Evolutionary conservation across 2,113 vertebrate genomes (phyloP).

Genomic region (Etia nguti): DNA sequence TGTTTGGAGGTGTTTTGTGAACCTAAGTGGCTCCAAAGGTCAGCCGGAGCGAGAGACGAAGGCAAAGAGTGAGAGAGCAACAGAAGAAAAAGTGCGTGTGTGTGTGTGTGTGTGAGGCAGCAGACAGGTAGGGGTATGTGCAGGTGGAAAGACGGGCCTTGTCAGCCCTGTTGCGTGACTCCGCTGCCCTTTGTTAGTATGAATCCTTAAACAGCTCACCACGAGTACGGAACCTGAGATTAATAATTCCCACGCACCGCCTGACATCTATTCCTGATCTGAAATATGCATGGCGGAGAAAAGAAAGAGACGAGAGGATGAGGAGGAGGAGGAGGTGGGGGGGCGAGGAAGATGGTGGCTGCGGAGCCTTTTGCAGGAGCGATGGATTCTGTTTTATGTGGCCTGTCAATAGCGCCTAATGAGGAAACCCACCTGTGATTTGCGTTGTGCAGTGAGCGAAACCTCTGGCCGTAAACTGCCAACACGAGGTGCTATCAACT

Average conservation of each 20-base stretch:
- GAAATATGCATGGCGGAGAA: slow-evolving; percentile 70
- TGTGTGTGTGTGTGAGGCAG: not conserved
- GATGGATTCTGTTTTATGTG: slow-evolving; percentile 70
- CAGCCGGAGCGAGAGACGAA: slow-evolving; percentile 59
- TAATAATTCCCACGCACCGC: slow-evolving; percentile 76
- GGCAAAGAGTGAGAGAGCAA: slow-evolving; percentile 42
- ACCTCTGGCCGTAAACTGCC: slow-evolving; percentile 59
- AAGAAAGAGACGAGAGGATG: slow-evolving; percentile 40
- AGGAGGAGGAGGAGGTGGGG: not conserved
- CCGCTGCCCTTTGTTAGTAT: slow-evolving; percentile 78
- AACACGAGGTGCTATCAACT: slow-evolving; percentile 62
- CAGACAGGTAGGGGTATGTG: slow-evolving; percentile 36
- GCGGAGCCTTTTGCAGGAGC: slow-evolving; percentile 37
- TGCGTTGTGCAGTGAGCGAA: slow-evolving; percentile 52
- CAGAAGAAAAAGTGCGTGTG: not conserved
- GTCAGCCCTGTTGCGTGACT: slow-evolving; percentile 71
- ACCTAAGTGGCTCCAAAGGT: slow-evolving; percentile 79
- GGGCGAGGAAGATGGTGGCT: slow-evolving; percentile 22
- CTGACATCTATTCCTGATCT: slow-evolving; percentile 72
- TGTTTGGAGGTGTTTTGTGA: slow-evolving; percentile 80
- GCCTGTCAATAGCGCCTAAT: slow-evolving; percentile 74
- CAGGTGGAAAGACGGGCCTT: slow-evolving; percentile 62
- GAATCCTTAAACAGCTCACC: slow-evolving; percentile 76
- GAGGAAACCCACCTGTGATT: slow-evolving; percentile 73
- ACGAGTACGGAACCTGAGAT: slow-evolving; percentile 68